phyloP scores from a whole-genome alignment of 1,140 invertebrate genomes.

The Polypedilum vanderplanki region DNA sequence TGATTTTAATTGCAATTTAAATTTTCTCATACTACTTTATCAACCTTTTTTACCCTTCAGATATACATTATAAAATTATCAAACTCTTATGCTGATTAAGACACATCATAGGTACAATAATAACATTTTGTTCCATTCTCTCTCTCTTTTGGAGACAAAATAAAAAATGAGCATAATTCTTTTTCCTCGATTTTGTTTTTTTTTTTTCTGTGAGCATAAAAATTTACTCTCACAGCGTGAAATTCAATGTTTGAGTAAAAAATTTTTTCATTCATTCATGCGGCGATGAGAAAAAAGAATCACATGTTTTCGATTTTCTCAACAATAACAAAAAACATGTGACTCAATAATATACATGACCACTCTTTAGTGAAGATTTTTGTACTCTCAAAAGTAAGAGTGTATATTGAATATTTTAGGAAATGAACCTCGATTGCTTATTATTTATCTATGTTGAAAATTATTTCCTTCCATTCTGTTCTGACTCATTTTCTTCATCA shows the following conservation, averaged over 20 bases:
- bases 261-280: slow-evolving; percentile 25
- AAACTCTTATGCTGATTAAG: background rate
- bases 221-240: slow-evolving; percentile 12
- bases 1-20: slow-evolving; percentile 26
- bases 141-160: background rate
- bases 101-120: background rate
- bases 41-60: background rate
- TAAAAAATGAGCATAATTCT: background rate
- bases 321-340: slow-evolving; percentile 26
- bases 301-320: slow-evolving; percentile 25
- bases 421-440: no score
- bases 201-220: background rate
- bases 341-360: background rate
- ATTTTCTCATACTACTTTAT: background rate
- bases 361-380: no score
- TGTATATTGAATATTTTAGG: no score
- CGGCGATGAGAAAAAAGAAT: slow-evolving; percentile 8
- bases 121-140: background rate
- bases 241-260: background rate
- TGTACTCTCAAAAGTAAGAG: no score
- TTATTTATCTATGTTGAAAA: no score
- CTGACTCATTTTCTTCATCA: no score
- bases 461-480: no score
- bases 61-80: background rate
- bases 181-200: no score